Percentiles rank a stretch among this genome's conserved stretches.
Conservation (phyloP, 2,113 vertebrate genomes). For the Gambusia holbrooki region DNA sequence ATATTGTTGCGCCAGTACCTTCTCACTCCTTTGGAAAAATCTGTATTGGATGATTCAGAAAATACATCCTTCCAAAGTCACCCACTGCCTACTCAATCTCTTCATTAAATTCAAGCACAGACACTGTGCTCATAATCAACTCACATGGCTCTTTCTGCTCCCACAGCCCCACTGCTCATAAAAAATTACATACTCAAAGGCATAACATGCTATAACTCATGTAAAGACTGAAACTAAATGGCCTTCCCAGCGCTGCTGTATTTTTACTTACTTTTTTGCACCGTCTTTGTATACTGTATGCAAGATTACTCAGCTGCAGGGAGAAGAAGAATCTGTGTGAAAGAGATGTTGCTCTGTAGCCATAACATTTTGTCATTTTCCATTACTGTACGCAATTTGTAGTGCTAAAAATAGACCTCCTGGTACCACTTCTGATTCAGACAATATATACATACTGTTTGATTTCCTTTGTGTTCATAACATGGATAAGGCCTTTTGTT, state of each 20-base stretch:
- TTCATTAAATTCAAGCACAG: neutral
- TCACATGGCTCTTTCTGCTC: neutral
- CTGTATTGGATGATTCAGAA: neutral
- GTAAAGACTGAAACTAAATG: neutral
- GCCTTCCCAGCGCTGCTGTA: neutral
- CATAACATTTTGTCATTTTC: too few species aligned
- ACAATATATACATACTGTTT: neutral
- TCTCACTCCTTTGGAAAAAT: neutral
- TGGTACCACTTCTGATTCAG: neutral
- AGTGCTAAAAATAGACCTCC: too few species aligned
- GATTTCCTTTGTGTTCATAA: neutral
- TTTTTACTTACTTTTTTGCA: neutral
- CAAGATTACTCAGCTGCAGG: neutral
- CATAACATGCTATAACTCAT: neutral
- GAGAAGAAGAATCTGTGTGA: neutral
- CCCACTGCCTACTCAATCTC: neutral
- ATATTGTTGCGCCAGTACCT: neutral
- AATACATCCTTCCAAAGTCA: neutral
- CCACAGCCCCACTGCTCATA: constrained; percentile 1
- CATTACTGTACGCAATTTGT: neutral
- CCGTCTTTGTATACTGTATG: neutral
- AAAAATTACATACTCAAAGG: neutral
- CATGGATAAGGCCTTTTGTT: too few species aligned
- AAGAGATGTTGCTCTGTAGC: neutral
- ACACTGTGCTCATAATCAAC: neutral